Evolutionary conservation across 2,113 vertebrate genomes (phyloP).

Genomic region (Eira barbara): DNA sequence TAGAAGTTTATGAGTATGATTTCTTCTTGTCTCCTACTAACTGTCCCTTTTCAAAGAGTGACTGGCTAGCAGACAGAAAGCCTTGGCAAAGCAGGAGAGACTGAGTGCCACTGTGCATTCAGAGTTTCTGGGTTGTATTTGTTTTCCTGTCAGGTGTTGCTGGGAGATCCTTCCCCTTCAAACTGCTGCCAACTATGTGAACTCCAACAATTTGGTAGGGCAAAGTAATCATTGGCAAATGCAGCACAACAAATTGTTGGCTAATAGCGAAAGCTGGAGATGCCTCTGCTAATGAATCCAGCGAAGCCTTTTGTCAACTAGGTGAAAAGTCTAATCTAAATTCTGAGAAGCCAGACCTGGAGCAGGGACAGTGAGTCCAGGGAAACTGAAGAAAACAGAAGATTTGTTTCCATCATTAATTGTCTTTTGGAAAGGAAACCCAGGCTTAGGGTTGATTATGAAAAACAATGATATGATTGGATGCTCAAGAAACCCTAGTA

Average conservation of each 20-base stretch:
- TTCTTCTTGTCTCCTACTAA: background rate
- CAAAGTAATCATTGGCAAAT: slow-evolving; percentile 50
- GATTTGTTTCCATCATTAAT: background rate
- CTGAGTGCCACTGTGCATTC: background rate
- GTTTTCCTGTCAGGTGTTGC: slow-evolving; percentile 62
- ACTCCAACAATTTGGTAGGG: background rate
- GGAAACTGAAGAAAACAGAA: background rate
- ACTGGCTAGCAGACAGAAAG: background rate
- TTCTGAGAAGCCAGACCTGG: background rate
- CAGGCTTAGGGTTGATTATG: background rate
- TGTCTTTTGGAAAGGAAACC: background rate
- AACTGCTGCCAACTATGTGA: slow-evolving; percentile 42
- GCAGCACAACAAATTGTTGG: slow-evolving; percentile 51
- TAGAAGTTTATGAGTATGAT: background rate
- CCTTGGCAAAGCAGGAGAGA: slow-evolving; percentile 25
- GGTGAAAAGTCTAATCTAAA: background rate
- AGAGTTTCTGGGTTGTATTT: slow-evolving; percentile 47
- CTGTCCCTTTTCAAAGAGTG: slow-evolving; percentile 16
- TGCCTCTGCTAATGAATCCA: slow-evolving; percentile 32
- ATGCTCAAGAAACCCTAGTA: background rate
- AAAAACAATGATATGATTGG: background rate
- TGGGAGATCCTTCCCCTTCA: slow-evolving; percentile 47
- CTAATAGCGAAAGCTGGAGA: slow-evolving; percentile 49
- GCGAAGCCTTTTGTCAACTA: background rate
- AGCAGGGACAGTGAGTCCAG: no score